These are phyloP conservation scores for Drosophila multiciliata DNA, from an alignment of 2,888 invertebrate genomes.

Conservation along the genomic window DNA sequence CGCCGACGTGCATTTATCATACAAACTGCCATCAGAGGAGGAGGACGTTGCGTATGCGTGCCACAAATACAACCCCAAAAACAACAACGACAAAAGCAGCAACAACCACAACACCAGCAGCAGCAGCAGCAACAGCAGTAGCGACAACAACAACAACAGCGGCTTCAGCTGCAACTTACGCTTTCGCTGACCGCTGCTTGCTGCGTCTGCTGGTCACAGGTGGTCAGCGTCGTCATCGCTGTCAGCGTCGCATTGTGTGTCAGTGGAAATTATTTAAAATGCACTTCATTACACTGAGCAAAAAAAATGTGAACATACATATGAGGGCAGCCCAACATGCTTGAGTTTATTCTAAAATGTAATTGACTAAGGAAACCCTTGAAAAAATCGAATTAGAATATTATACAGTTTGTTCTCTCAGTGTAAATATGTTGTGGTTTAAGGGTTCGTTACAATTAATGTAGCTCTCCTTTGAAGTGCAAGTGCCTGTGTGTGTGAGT, in stretches of 20 bases:
- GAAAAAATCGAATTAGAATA: neutral
- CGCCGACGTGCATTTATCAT: constrained; percentile 46
- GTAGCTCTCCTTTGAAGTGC: constrained; percentile 21
- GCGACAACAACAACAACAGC: constrained; percentile 1
- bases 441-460: constrained; percentile 18
- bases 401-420: neutral
- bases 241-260: constrained; percentile 31
- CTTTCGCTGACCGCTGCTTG: constrained; percentile 69
- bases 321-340: neutral
- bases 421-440: constrained; percentile 8
- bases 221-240: constrained; percentile 44
- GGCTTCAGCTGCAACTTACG: constrained; percentile 56
- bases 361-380: neutral
- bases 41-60: constrained; percentile 48
- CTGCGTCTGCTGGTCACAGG: constrained; percentile 63
- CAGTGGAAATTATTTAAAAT: constrained; percentile 17
- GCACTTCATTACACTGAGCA: constrained; percentile 17
- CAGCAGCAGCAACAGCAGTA: neutral
- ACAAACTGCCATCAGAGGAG: constrained; percentile 35
- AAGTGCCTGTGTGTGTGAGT: constrained; percentile 2
- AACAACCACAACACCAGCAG: neutral
- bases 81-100: constrained; percentile 29
- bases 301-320: neutral
- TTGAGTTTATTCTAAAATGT: neutral
- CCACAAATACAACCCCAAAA: neutral